Conservation (phyloP, 2,888 invertebrate genomes). For the Hydroisotoma schaefferi region DNA sequence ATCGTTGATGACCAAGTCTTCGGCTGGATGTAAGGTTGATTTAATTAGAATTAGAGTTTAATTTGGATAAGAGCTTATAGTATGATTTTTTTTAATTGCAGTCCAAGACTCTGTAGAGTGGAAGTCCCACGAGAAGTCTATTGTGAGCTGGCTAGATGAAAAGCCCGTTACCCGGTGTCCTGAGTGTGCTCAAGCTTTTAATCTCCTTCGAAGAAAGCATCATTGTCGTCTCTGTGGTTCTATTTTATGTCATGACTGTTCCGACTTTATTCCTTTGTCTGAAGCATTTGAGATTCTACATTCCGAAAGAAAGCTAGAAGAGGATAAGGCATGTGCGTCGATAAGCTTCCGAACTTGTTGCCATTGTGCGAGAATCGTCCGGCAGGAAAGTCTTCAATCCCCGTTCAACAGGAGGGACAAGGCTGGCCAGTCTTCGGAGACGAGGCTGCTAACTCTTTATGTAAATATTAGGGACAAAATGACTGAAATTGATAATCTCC, state of each 20-base stretch:
- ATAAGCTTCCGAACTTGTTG: constrained; percentile 36
- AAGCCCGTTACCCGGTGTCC: constrained; percentile 84
- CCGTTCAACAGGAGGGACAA: constrained; percentile 22
- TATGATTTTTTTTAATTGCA: not conserved
- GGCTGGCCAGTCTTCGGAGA: constrained; percentile 20
- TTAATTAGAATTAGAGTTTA: not conserved
- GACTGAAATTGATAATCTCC: constrained; percentile 63
- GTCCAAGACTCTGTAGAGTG: constrained; percentile 34
- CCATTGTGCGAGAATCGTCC: constrained; percentile 18
- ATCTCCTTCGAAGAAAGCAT: constrained; percentile 82
- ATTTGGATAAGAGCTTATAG: not conserved
- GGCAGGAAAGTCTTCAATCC: constrained; percentile 12
- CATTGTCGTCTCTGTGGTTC: constrained; percentile 94
- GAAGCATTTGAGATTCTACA: constrained; percentile 28
- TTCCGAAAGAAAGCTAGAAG: constrained; percentile 25
- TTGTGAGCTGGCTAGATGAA: constrained; percentile 92
- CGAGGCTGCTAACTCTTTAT: constrained; percentile 58
- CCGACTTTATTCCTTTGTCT: constrained; percentile 67
- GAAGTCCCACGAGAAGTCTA: constrained; percentile 61
- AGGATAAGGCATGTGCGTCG: constrained; percentile 22
- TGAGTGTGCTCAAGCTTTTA: constrained; percentile 83
- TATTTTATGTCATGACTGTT: constrained; percentile 88
- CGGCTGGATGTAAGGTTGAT: constrained; percentile 23
- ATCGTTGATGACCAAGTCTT: constrained; percentile 21
- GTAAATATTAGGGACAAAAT: constrained; percentile 73